Base-by-base conservation (phyloP, 2,797 vertebrate genomes). In the Chrysocyon brachyurus region DNA sequence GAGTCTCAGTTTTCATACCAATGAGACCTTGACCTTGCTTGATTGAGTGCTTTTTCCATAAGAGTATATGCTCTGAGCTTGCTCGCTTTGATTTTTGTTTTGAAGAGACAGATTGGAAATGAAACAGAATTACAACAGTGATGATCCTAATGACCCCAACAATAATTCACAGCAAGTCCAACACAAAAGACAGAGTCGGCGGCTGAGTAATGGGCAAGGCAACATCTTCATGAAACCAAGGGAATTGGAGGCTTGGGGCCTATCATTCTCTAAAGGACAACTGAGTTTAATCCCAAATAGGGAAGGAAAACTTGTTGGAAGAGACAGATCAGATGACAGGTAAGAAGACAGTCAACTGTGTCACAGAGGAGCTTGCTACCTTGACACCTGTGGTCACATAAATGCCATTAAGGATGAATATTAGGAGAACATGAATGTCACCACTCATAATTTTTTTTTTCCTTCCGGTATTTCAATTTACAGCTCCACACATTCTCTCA, bases 81-180 rank as follows among this genome's bases (percentile, higher is more conserved):
- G 57, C 64, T 87, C 56, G 79, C 89, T 87, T 70, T 87, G 84
- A 92, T 87, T 87, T 94, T 90, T 92, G 54, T 89, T 95, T 97
- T 92, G 85, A 96, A 96, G 73, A 87, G 61, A 90, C 12, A 88
- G 63, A 56, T 17, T 68, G 85, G 64, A 94, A 92, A 90, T 56
- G 77, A 82, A 95, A 98, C 97, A 91, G 52, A 78, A 61, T 87
- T 56, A 61, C 63, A 63, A 63, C 81, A 61, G 21, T 26, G 10
- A 28, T 36, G 64, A 89, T 24, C 28, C 33, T 66, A 26, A 40
- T 56, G 72, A 33, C 5, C 7, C 15, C 22, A 12, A 14, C 14
- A 54, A 46, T 77, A 72, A 91, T 0, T 54, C 85, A 75, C 46
- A 52, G 90, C 79, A 84, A 77, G 28, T 63, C 87, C 75, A 90